phyloP scores from a whole-genome alignment of 2,888 invertebrate species.

The Parnassius glacialis region DNA sequence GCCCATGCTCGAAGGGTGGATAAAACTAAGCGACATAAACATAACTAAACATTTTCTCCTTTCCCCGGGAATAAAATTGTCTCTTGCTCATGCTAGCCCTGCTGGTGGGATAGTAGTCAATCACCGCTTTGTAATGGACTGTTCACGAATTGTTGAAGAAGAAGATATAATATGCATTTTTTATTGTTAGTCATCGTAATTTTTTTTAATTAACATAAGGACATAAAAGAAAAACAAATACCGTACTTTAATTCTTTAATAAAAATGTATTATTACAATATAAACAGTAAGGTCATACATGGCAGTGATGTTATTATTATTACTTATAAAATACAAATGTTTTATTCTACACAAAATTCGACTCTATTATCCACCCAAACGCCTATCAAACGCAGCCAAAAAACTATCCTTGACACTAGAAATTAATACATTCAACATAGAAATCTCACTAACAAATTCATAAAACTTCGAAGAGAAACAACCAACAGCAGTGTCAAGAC shows the following conservation, averaged over 20 bases:
- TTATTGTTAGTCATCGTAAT: no score
- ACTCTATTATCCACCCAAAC: constrained; percentile 45
- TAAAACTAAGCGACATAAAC: no score
- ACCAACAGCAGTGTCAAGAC: constrained; percentile 55
- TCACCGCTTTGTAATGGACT: no score
- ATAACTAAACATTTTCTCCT: no score
- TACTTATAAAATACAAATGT: constrained; percentile 67
- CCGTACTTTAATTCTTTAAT: constrained; percentile 65
- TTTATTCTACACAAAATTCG: constrained; percentile 60
- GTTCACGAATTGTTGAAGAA: no score
- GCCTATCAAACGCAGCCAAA: constrained; percentile 33
- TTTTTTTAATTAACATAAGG: not conserved
- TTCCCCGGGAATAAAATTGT: no score
- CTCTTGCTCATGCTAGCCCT: no score
- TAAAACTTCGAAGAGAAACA: constrained; percentile 63
- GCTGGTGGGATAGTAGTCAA: no score
- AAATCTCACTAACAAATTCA: constrained; percentile 65
- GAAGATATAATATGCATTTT: no score
- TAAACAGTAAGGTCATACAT: constrained; percentile 80
- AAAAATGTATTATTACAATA: constrained; percentile 76
- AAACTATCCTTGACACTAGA: constrained; percentile 48
- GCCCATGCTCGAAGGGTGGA: no score
- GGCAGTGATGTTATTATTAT: constrained; percentile 76
- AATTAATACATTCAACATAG: constrained; percentile 62
- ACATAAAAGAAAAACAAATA: constrained; percentile 29